Base-by-base conservation (phyloP, 2,888 invertebrate species). In the Scaptomyza polygonia region DNA sequence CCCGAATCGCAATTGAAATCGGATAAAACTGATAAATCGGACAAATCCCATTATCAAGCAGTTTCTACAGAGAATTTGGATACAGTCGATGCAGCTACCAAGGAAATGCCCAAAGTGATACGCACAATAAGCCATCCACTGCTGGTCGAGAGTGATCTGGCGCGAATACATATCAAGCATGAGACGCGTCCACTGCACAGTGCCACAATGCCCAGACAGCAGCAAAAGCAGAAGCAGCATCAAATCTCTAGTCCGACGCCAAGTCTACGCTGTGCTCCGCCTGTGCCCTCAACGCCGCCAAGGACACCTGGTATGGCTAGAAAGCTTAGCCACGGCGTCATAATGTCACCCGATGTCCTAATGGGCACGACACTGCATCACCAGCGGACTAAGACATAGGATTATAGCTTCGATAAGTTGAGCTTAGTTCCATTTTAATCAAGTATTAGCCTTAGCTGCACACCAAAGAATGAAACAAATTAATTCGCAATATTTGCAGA, bases 61-160 rank as follows among this genome's bases (percentile, higher is more conserved):
- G 59, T 82, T 0, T 78, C 78, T 25, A 57, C 77, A 1, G 85
- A 84, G 34, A 79, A 82, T 6, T 18, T 83, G 45, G 82, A 83
- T 29, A 68, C 66, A 0, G 81, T 86, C 4, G 86, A 83, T 59
- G 57, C 40, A 3, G 29, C 25, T 7, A 55, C 29, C 4, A 4
- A 29, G 14, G 9, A 21, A 5, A 73, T 27, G 5, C 82, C 78
- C 11, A 72, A 67, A 25, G 74, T 83, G 44, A 86, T 86, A 36
- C 71, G 84, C 27, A 86, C 82, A 34, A 83, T 86, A 18, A 83
- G 82, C 61, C 62, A 86, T 65, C 82, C 83, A 0, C n/a, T 83
- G 58, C 57, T 83, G 34, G 77, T 78, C 36, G 86, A 83, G 40
- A 67, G 71, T 16, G 82, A 82, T 27, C 29, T 82, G 68, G 82